phyloP scores from a whole-genome alignment of 2,797 vertebrate species.

The Thaleichthys pacificus region DNA sequence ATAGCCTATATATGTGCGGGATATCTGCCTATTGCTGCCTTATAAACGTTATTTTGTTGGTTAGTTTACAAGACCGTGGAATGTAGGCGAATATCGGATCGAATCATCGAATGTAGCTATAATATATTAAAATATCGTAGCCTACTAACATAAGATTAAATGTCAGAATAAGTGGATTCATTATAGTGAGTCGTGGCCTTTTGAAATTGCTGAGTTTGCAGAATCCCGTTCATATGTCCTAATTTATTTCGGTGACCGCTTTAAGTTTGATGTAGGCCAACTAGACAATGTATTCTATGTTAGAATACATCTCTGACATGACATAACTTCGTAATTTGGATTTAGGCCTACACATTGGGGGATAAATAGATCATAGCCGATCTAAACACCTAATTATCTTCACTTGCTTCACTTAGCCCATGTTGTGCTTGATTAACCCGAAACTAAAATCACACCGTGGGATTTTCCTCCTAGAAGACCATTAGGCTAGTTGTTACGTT shows the following conservation, averaged over 20 bases:
- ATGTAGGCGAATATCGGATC: background rate
- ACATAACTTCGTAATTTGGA: slow-evolving; percentile 56
- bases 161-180: background rate
- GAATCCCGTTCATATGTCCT: background rate
- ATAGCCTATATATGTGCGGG: too few relatives aligned
- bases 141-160: background rate
- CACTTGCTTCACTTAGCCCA: background rate
- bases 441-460: background rate
- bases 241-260: slow-evolving; percentile 24
- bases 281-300: slow-evolving; percentile 28
- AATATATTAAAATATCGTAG: background rate
- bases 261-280: slow-evolving; percentile 43
- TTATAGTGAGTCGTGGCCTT: background rate
- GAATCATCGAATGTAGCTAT: too few relatives aligned
- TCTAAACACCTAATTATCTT: slow-evolving; percentile 41
- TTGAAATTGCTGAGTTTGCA: background rate
- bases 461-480: too few relatives aligned
- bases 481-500: too few relatives aligned
- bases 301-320: slow-evolving; percentile 44
- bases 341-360: slow-evolving; percentile 47
- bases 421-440: slow-evolving; percentile 23
- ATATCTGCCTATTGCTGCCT: too few relatives aligned
- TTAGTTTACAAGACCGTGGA: background rate
- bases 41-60: background rate
- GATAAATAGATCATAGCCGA: slow-evolving; percentile 45